Evolutionary conservation across 2,888 invertebrate genomes (phyloP).

Genomic region (Peribatodes rhomboidaria): DNA sequence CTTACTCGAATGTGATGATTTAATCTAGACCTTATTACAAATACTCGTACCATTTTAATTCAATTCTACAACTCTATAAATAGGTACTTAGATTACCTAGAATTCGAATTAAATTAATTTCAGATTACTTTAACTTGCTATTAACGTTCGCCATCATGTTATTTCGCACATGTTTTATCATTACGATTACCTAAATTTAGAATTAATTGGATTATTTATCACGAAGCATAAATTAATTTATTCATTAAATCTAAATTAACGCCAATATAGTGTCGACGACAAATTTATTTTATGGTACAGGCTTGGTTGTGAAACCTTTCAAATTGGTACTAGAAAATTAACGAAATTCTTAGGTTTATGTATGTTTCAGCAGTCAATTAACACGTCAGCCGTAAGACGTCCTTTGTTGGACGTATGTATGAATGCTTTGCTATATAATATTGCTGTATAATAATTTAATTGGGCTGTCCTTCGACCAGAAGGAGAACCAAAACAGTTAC

Average conservation of each 20-base stretch:
- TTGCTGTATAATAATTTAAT: no score
- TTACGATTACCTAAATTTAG: not conserved
- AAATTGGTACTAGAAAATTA: no score
- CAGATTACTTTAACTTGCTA: not conserved
- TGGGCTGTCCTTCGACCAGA: no score
- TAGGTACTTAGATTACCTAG: not conserved
- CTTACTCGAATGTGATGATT: not conserved
- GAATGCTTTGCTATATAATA: no score
- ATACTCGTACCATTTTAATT: not conserved
- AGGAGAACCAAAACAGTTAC: no score
- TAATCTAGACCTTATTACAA: not conserved
- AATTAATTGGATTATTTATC: not conserved
- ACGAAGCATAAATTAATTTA: slow-evolving; percentile 1
- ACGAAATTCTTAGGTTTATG: no score
- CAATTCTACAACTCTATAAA: not conserved
- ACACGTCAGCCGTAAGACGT: no score
- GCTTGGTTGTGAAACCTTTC: not conserved
- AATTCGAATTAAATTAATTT: not conserved
- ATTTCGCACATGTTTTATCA: not conserved
- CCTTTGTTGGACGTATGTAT: no score
- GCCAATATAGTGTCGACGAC: slow-evolving; percentile 3
- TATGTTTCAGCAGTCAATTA: no score
- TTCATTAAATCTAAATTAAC: slow-evolving; percentile 22
- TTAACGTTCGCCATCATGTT: not conserved
- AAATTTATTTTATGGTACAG: not conserved